phyloP scores from a whole-genome alignment of 2,797 vertebrate genomes.

The Poecilia gillii region DNA sequence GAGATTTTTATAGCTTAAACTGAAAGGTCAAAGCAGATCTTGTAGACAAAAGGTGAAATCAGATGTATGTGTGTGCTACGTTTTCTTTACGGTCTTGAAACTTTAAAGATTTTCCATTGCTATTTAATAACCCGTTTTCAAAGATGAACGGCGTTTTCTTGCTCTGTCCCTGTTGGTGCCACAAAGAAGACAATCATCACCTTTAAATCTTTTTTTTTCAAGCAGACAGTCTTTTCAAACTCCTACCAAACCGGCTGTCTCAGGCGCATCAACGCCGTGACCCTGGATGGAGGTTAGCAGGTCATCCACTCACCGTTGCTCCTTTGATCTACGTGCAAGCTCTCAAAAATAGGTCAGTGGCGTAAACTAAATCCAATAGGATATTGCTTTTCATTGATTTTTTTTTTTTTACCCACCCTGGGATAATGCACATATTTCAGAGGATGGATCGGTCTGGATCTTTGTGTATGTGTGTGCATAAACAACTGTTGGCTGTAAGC shows the following conservation, averaged over 20 bases:
- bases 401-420: conserved; percentile 60
- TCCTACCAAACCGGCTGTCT: conserved; percentile 25
- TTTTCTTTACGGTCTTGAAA: not conserved
- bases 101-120: not conserved
- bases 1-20: not conserved
- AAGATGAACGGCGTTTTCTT: not conserved
- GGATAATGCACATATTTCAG: conserved; percentile 71
- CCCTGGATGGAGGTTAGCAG: conserved; percentile 65
- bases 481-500: conserved; percentile 64
- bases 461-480: conserved; percentile 36
- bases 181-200: not conserved
- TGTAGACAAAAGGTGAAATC: not conserved
- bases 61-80: not conserved
- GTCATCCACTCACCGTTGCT: conserved; percentile 58
- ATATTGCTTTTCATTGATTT: conserved; percentile 82
- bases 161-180: not conserved
- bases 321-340: conserved; percentile 64
- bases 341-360: conserved; percentile 66
- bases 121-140: not conserved
- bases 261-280: conserved; percentile 38
- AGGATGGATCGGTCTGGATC: conserved; percentile 18
- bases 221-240: conserved; percentile 11
- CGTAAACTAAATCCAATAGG: conserved; percentile 80
- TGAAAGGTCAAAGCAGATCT: not conserved
- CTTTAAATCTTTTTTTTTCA: not conserved